Evolutionary conservation across 2,113 vertebrate species (phyloP).

Genomic region (Nematolebias whitei): DNA sequence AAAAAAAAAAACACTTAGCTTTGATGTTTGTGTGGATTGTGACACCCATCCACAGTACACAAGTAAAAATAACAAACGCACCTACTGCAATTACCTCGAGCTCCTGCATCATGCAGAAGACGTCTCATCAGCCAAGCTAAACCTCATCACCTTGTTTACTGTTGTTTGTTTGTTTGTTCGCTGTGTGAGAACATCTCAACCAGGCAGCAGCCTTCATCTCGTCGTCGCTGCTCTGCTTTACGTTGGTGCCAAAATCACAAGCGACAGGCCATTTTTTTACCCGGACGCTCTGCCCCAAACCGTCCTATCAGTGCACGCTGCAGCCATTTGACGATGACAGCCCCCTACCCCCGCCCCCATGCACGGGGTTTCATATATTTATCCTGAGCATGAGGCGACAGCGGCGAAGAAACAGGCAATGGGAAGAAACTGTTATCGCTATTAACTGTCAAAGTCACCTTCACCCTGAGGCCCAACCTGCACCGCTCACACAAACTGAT

Average conservation of each 20-base stretch:
- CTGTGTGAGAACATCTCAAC: constrained; percentile 27
- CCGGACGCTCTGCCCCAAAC: constrained; percentile 52
- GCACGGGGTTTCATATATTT: constrained; percentile 81
- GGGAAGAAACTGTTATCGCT: constrained; percentile 75
- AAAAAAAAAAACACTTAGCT: background rate
- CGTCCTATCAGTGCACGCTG: constrained; percentile 9
- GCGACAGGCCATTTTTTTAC: constrained; percentile 84
- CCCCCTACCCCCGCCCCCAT: constrained; percentile 82
- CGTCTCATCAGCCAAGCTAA: constrained; percentile 38
- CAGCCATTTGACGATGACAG: constrained; percentile 81
- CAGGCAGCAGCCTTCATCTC: constrained; percentile 61
- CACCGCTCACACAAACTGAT: background rate
- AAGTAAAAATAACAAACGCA: constrained; percentile 31
- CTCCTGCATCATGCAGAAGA: constrained; percentile 23
- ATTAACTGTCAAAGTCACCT: constrained; percentile 85
- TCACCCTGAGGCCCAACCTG: constrained; percentile 52
- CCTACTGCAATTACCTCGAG: constrained; percentile 36
- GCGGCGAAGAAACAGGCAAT: constrained; percentile 66
- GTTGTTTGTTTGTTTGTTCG: constrained; percentile 23
- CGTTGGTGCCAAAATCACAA: constrained; percentile 82
- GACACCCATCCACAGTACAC: constrained; percentile 17
- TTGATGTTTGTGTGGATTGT: constrained; percentile 24
- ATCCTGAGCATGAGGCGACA: constrained; percentile 78
- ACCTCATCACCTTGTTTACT: constrained; percentile 66
- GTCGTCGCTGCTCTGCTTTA: constrained; percentile 79